A percentile compares a stretch with the other conserved stretches of the same genome.
Evolutionary conservation across 2,888 invertebrate species (phyloP).

Genomic region (Venustoraphidia nigricollis): DNA sequence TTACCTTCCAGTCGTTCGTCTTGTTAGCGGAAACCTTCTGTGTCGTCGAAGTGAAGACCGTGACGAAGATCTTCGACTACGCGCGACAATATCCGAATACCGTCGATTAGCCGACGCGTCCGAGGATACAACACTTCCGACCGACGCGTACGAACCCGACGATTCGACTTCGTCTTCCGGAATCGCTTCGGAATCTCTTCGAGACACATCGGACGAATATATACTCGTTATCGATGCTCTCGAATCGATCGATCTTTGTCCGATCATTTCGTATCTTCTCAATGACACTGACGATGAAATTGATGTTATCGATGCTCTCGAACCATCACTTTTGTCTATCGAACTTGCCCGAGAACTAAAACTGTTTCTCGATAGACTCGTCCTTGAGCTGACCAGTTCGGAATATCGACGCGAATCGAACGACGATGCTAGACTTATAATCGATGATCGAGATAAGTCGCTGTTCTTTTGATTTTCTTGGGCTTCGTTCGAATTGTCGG

Average conservation of each 20-base stretch:
- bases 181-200: conserved; percentile 27
- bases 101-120: conserved; percentile 19
- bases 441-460: conserved; percentile 29
- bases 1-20: conserved; percentile 48
- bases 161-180: conserved; percentile 26
- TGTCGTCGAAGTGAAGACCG: conserved; percentile 29
- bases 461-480: conserved; percentile 22
- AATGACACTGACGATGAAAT: conserved; percentile 28
- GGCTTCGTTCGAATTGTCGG: not conserved
- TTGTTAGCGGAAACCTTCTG: conserved; percentile 36
- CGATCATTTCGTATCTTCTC: conserved; percentile 24
- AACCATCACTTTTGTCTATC: conserved; percentile 26
- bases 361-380: not conserved
- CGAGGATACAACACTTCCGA: conserved; percentile 18
- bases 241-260: conserved; percentile 28
- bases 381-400: conserved; percentile 1
- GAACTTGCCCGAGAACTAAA: conserved; percentile 22
- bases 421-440: conserved; percentile 4
- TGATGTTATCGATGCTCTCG: conserved; percentile 27
- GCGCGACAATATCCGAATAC: conserved; percentile 21
- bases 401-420: conserved; percentile 5
- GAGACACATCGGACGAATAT: conserved; percentile 25
- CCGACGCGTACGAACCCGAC: conserved; percentile 24
- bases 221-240: conserved; percentile 27
- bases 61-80: conserved; percentile 22